Conservation (phyloP, 2,113 vertebrate genomes). For the Dendrocopos noguchii region DNA sequence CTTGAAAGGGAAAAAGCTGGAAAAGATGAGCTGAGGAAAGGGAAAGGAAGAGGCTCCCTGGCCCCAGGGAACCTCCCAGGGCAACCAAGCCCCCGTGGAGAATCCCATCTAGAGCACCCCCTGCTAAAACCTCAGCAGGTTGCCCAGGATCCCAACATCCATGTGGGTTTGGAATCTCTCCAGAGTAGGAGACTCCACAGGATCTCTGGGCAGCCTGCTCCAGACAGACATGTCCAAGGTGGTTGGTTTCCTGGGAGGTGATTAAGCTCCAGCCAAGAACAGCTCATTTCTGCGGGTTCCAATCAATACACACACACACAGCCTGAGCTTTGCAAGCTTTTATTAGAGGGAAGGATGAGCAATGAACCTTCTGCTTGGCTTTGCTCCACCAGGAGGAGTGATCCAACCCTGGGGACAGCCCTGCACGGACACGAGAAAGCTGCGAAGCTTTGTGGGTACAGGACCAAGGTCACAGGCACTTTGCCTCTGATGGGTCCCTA, state of each 20-base stretch:
- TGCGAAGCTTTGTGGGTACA: not conserved
- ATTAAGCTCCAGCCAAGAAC: not conserved
- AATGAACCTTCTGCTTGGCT: not conserved
- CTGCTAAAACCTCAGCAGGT: no score
- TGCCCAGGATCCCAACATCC: no score
- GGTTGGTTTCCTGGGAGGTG: not conserved
- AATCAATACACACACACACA: not conserved
- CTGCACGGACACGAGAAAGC: not conserved
- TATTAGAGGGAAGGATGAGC: constrained; percentile 4
- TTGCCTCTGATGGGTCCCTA: fast-evolving
- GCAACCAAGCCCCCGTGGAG: not conserved
- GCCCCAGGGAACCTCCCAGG: not conserved
- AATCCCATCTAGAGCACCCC: no score
- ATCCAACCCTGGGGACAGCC: not conserved
- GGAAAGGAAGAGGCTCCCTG: not conserved
- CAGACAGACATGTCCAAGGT: not conserved
- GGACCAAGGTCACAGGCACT: fast-evolving
- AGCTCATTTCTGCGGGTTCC: not conserved
- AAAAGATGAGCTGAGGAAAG: not conserved
- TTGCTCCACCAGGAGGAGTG: not conserved
- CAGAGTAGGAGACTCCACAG: no score
- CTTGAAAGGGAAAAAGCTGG: not conserved
- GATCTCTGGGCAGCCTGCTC: no score
- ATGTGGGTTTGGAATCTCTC: no score
- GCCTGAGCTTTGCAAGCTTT: not conserved